Conservation (phyloP, 2,888 invertebrate genomes). For the Drosophila heteroneura region DNA sequence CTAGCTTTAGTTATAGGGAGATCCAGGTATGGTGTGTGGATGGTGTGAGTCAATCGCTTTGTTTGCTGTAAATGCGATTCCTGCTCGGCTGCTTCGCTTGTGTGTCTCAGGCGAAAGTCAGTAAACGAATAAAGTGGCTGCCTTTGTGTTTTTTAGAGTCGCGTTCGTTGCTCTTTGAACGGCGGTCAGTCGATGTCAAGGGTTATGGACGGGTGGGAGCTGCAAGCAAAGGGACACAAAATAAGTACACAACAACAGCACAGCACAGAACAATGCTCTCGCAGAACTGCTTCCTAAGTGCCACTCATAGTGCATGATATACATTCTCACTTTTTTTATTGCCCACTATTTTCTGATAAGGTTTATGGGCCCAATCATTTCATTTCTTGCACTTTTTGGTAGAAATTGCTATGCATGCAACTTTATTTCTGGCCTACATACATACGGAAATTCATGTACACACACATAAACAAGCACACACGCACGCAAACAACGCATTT, state of each 20-base stretch:
- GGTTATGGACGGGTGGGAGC: slow-evolving; percentile 33
- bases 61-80: slow-evolving; percentile 35
- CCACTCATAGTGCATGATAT: slow-evolving; percentile 30
- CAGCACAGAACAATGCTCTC: slow-evolving; percentile 3
- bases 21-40: slow-evolving; percentile 26
- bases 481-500: slow-evolving; percentile 23
- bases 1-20: not conserved
- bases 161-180: slow-evolving; percentile 69
- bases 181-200: slow-evolving; percentile 39
- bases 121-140: slow-evolving; percentile 55
- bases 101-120: slow-evolving; percentile 70
- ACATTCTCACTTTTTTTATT: slow-evolving; percentile 66
- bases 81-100: slow-evolving; percentile 35
- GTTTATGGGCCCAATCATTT: slow-evolving; percentile 37
- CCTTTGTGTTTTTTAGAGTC: slow-evolving; percentile 57
- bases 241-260: slow-evolving; percentile 18
- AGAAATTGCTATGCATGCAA: slow-evolving; percentile 72
- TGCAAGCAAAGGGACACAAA: slow-evolving; percentile 55
- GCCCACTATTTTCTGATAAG: slow-evolving; percentile 69
- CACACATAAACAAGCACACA: slow-evolving; percentile 4
- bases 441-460: slow-evolving; percentile 13
- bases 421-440: slow-evolving; percentile 36
- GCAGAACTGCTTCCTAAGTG: slow-evolving; percentile 6
- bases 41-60: slow-evolving; percentile 25
- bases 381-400: slow-evolving; percentile 66